phyloP scores from a whole-genome alignment of 1,140 invertebrate genomes.

The Leptestheria dahalacensis region DNA sequence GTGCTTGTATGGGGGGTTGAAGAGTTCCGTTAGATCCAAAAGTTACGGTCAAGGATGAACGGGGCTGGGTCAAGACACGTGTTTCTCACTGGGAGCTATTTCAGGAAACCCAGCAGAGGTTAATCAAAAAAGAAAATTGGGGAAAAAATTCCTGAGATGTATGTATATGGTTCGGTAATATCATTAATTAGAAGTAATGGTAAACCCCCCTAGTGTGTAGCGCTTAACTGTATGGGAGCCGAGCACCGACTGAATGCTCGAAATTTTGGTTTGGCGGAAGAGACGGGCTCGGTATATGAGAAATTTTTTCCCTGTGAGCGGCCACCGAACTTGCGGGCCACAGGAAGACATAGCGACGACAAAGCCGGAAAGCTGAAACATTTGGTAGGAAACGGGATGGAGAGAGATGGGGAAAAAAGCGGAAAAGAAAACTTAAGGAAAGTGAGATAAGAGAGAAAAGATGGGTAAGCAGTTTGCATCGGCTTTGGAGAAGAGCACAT shows the following conservation, averaged over 20 bases:
- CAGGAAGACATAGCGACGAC: slow-evolving; percentile 2
- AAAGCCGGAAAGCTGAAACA: background rate
- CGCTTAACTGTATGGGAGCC: background rate
- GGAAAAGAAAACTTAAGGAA: background rate
- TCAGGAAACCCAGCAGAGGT: no score
- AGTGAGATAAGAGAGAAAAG: background rate
- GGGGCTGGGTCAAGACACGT: background rate
- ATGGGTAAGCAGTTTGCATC: no score
- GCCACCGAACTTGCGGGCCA: background rate
- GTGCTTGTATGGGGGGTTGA: background rate
- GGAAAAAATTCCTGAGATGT: no score
- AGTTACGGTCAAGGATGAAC: background rate
- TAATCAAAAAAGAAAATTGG: no score
- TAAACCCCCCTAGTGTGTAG: no score
- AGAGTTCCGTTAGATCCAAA: background rate
- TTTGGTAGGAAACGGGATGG: background rate
- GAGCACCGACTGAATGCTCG: background rate
- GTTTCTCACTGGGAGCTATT: background rate
- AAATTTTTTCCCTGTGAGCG: background rate
- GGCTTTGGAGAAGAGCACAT: background rate
- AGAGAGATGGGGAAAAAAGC: background rate
- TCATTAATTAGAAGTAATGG: no score
- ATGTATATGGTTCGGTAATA: no score
- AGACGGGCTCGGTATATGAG: background rate
- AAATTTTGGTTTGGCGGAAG: background rate